Conservation (phyloP, 2,888 invertebrate genomes). For the Sminthurinus aureus region DNA sequence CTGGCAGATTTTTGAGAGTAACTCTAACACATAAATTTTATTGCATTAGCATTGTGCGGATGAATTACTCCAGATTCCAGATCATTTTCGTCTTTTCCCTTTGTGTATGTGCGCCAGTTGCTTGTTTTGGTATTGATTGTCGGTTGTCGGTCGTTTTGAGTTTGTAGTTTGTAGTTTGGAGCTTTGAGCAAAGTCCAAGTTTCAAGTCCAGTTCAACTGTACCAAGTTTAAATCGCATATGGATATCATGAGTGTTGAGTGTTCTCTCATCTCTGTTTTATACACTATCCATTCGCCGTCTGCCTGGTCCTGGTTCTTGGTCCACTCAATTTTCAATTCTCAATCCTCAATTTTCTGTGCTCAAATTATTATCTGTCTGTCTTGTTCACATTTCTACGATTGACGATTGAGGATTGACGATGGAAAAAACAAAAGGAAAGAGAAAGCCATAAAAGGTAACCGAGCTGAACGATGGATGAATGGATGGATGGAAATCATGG, state of each 20-base stretch:
- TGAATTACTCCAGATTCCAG: background rate
- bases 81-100: background rate
- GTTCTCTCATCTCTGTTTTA: too few species aligned
- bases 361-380: too few species aligned
- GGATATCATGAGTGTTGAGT: too few species aligned
- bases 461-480: background rate
- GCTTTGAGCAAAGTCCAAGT: too few species aligned
- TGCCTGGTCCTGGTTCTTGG: background rate
- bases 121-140: too few species aligned
- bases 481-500: background rate
- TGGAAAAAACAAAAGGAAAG: background rate
- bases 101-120: background rate
- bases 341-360: background rate
- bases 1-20: too few species aligned
- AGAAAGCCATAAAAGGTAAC: constrained; percentile 1
- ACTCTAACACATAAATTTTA: background rate
- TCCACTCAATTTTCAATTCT: background rate
- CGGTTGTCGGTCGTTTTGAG: too few species aligned
- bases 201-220: too few species aligned
- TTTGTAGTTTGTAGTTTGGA: too few species aligned
- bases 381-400: too few species aligned
- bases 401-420: background rate
- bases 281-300: too few species aligned
- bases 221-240: background rate
- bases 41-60: background rate